These are phyloP conservation scores for Thymallus thymallus DNA, from an alignment of 2,113 vertebrate species.

Conservation along the genomic window DNA sequence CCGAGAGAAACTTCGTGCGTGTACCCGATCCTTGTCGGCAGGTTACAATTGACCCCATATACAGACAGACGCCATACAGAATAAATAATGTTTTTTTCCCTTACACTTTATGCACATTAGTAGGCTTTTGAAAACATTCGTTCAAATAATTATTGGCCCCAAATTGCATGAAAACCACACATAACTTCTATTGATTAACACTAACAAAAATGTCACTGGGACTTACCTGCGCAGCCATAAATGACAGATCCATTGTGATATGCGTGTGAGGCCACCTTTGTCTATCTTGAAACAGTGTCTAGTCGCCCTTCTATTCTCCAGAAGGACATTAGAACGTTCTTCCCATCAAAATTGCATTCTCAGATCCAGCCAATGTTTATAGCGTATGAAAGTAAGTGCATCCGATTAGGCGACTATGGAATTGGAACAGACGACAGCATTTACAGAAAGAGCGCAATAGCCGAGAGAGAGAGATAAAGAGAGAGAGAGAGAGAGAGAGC, in stretches of 20 bases:
- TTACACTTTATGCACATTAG: too few species aligned
- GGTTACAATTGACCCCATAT: too few species aligned
- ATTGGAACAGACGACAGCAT: slow-evolving; percentile 1
- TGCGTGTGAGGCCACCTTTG: neutral
- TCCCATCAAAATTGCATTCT: slow-evolving; percentile 4
- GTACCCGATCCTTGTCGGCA: too few species aligned
- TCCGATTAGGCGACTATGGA: neutral
- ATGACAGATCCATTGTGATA: slow-evolving; percentile 52
- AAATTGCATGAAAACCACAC: neutral
- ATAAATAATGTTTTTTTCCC: too few species aligned
- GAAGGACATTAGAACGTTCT: neutral
- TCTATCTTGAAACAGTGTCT: neutral
- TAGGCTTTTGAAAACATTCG: too few species aligned
- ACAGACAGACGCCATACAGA: too few species aligned
- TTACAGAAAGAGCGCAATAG: neutral
- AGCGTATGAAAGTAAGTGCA: neutral
- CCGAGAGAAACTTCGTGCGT: too few species aligned
- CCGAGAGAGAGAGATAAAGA: too few species aligned
- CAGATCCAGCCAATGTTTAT: neutral
- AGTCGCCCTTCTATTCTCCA: neutral
- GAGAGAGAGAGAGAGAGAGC: neutral
- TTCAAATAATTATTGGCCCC: too few species aligned
- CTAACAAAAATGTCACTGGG: neutral
- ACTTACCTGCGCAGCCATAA: slow-evolving; percentile 59
- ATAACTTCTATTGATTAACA: neutral